Evolutionary conservation across 1,140 invertebrate genomes (phyloP), one percentile per base, ranked within the genome.

Genomic region (Neelides sp.): DNA sequence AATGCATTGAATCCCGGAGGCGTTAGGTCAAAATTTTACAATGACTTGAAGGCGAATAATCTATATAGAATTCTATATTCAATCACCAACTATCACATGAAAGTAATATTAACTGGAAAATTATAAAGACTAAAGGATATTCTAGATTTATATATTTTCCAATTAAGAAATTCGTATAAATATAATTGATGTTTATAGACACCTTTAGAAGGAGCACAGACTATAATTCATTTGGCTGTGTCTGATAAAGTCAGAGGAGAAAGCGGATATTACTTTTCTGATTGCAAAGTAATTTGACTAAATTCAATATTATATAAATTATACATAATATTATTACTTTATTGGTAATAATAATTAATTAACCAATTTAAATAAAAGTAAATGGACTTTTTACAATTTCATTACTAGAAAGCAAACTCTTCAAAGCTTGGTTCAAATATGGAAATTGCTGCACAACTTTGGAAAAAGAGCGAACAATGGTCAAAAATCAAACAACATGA

Each of bases 211-310:
- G 69, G 71, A 2, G 69, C 69, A 17, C 70, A 73, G 40, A 68
- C 70, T 26, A 60, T 59, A 4, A 55, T 71, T 15, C 64, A 65
- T 59, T 54, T 66, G 19, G 65, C 66, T 19, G 59, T 73, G 0
- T 59, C 63, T 34, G 65, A 69, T 19, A 64, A 65, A n/a, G 45
- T 72, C 4, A 59, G 65, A 24, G 64, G 62, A 10, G 54, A 63
- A 12, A 66, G 56, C 15, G 72, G 72, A 19, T 59, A 64, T 23
- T 73, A 73, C 52, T 73, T 66, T 46, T 49, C 60, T 22, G 68
- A 71, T 50, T 72, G 70, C 61, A 60, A 61, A n/a, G 49, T 59
- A 48, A 42, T 34, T 12, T 46, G n/a, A n/a, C n/a, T n/a, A n/a
- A n/a, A n/a, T n/a, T n/a, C n/a, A n/a, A n/a, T n/a, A n/a, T n/a